These are phyloP conservation scores for Melanotus villosus DNA, from an alignment of 2,888 invertebrate genomes.

Conservation along the genomic window DNA sequence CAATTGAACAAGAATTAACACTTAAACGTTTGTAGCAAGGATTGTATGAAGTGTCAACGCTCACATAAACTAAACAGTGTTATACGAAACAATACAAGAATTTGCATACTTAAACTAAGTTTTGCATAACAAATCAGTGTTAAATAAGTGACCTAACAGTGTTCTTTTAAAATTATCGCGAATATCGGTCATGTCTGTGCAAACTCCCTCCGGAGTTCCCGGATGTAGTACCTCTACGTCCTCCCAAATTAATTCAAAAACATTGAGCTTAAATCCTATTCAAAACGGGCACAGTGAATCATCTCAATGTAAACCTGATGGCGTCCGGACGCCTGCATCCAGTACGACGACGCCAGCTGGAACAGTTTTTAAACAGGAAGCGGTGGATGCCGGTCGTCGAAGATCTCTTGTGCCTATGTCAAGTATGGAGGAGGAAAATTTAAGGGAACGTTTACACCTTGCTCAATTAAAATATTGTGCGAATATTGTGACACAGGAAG, in stretches of 20 bases:
- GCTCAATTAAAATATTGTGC: slow-evolving; percentile 77
- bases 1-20: no score
- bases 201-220: not conserved
- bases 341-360: slow-evolving; percentile 52
- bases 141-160: not conserved
- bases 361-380: slow-evolving; percentile 45
- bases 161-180: not conserved
- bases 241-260: not conserved
- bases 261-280: slow-evolving; percentile 15
- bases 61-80: not conserved
- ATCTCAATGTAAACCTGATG: slow-evolving; percentile 17
- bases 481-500: slow-evolving; percentile 76
- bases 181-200: not conserved
- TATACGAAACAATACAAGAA: not conserved
- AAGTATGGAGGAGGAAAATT: slow-evolving; percentile 80
- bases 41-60: not conserved
- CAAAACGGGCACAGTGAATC: slow-evolving; percentile 40
- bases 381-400: slow-evolving; percentile 56
- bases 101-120: not conserved
- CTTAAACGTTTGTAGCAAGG: no score
- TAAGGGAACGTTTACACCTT: slow-evolving; percentile 74
- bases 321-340: slow-evolving; percentile 19
- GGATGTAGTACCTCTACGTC: not conserved
- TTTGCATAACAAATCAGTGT: not conserved
- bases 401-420: slow-evolving; percentile 69